A percentile compares a stretch with the other conserved stretches of the same genome.
phyloP scores from a whole-genome alignment of 1,140 invertebrate species.

The Triops longicaudatus region DNA sequence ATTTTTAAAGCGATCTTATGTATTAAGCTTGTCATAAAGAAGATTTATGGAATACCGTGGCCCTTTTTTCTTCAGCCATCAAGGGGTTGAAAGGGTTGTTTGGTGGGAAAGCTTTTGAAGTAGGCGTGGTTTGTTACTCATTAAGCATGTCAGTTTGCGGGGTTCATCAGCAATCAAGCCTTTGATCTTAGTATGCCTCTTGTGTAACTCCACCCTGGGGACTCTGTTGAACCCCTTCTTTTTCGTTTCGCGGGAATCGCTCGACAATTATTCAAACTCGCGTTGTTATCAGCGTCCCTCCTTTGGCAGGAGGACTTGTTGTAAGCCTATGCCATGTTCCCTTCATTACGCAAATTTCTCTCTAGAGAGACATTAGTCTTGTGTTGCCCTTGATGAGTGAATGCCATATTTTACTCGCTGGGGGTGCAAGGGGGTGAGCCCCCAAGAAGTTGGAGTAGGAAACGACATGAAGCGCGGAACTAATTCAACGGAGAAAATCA shows the following conservation, averaged over 20 bases:
- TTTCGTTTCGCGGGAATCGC: not conserved
- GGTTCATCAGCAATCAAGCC: conserved; percentile 11
- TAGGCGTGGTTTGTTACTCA: not conserved
- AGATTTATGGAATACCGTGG: too few relatives aligned
- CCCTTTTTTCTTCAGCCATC: too few relatives aligned
- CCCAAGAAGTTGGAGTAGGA: not conserved
- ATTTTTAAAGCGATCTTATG: not conserved
- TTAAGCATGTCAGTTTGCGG: not conserved
- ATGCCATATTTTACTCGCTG: not conserved
- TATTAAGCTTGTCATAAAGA: not conserved
- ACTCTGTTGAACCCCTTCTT: not conserved
- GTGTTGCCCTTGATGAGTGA: not conserved
- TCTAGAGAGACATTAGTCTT: conserved; percentile 11
- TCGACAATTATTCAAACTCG: conserved; percentile 12
- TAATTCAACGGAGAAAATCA: not conserved
- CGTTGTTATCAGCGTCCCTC: not conserved
- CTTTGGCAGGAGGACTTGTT: not conserved
- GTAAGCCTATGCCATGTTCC: not conserved
- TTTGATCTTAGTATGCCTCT: not conserved
- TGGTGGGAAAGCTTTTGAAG: not conserved
- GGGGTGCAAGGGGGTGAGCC: not conserved
- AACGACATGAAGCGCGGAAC: not conserved
- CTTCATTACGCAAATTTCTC: conserved; percentile 12
- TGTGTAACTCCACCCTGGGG: too few relatives aligned
- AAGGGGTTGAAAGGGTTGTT: too few relatives aligned